Base-by-base conservation (phyloP, 2,113 vertebrate genomes). In the Melanostigma gelatinosum region DNA sequence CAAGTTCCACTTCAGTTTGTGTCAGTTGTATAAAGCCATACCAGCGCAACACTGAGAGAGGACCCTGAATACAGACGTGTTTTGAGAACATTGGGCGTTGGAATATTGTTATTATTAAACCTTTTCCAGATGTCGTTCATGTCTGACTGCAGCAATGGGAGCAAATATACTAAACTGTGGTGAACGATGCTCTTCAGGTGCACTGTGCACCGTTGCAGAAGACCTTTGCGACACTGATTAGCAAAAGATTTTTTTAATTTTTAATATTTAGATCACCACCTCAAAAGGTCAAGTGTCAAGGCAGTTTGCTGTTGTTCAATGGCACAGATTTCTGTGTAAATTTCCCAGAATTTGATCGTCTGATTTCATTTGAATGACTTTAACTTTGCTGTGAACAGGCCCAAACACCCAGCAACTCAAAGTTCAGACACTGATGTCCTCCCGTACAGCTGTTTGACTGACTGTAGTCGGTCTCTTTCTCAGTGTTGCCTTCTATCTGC, bases 41-140 rank as follows among this genome's bases (percentile, higher is more conserved):
- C 71, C 34, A 55, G 70, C 18, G 72, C 77, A 82, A 90, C 50
- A 80, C 92, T 90, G 92, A 93, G 92, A 92, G 93, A 86, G 72
- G 83, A 85, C 40, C 52, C 9, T n/a, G 22, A 3, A 54, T 27
- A 16, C 42, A 4, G 1, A 58, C 4, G 8, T 36, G 52, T 52
- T 50, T 57, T 18, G 1, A 32, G 3, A n/a, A 27, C 5, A 18
- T 44, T 34, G 7, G n/a, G 24, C 18, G 24, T 24, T 52, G 24
- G 29, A 68, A 61, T 34, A 57, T 36, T 12, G 55, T 8, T 6
- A 3, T 12, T 15, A 6, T 32, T 60, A 12, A 61, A 50, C 20
- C 7, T 24, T 74, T 38, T 27, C 29, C 44, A 46, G 52, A n/a
- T 63, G n/a, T 65, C 10, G 40, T 66, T 66, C 48, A 54, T 24